Base-by-base conservation (phyloP, 2,888 invertebrate species). In the Aphidoletes aphidimyza region DNA sequence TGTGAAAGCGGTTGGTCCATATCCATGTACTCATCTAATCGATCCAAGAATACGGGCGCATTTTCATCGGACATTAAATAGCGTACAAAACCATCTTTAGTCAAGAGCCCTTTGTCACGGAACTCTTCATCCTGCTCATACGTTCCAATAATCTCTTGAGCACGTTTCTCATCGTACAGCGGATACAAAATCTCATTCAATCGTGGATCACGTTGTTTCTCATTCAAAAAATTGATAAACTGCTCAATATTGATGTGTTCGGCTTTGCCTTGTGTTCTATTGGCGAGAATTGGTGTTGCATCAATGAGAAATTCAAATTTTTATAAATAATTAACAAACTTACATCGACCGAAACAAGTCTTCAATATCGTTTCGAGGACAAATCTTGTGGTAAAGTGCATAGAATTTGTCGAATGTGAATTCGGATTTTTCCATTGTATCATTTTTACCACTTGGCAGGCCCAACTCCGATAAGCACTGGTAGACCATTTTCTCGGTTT, bases 21-120 rank as follows among this genome's bases (percentile, higher is more conserved):
- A 87, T 99, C 99, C 96, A 96, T 96, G 88, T 98, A 98, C 88
- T 97, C 95, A 89, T 98, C 98, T 87, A 99, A 91, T n/a, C 98
- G 93, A 91, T 99, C 99, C 87, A 99, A 92, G 91, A 99, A 99
- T 86, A 99, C 99, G 0, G 99, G 99, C 0, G 99, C 98, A 91
- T 99, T 99, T 91, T 99, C 99, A 90, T 99, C 99, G 0, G 99
- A 99, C 98, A 99, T 99, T 87, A 99, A 93, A 91, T 99, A 99
- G 86, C 98, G 94, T 90, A 98, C 97, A 87, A 99, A 93, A 49
- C 99, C 99, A 90, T 99, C 98, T 90, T 98, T 95, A 85, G 96
- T 96, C 87, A 99, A 91, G 89, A 94, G 93, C 89, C 93, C 95
- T 88, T 93, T 92, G 87, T 89, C 92, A 87, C 91, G 92, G 22